Conservation (phyloP, 2,113 vertebrate species). For the Dermatemys mawii region DNA sequence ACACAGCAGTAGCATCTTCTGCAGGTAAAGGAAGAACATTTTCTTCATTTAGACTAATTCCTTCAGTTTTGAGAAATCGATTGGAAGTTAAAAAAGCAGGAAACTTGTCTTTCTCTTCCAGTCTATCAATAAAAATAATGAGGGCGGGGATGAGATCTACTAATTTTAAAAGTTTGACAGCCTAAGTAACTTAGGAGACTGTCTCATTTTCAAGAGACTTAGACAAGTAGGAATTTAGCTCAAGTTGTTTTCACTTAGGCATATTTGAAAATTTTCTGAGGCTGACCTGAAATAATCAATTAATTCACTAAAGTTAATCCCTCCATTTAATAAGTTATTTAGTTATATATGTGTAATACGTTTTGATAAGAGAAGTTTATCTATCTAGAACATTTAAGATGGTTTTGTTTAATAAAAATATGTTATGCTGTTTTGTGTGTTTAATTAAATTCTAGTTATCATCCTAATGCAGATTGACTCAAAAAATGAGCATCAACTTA, state of each 20-base stretch:
- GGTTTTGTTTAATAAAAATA: neutral
- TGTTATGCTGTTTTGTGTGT: neutral
- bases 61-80: neutral
- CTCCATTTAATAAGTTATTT: neutral
- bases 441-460: neutral
- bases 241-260: neutral
- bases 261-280: neutral
- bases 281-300: neutral
- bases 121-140: neutral
- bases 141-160: neutral
- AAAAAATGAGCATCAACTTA: neutral
- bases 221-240: neutral
- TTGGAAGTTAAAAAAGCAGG: neutral
- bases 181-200: neutral
- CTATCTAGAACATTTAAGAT: neutral
- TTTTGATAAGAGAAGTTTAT: neutral
- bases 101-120: neutral
- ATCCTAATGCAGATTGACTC: neutral
- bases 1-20: neutral
- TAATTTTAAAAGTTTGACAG: neutral
- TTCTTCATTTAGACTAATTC: neutral
- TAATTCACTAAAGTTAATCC: neutral
- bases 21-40: neutral
- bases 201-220: neutral
- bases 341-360: neutral